These are phyloP conservation scores for Psix sp. DNA, from an alignment of 1,140 invertebrate genomes.

Conservation along the genomic window DNA sequence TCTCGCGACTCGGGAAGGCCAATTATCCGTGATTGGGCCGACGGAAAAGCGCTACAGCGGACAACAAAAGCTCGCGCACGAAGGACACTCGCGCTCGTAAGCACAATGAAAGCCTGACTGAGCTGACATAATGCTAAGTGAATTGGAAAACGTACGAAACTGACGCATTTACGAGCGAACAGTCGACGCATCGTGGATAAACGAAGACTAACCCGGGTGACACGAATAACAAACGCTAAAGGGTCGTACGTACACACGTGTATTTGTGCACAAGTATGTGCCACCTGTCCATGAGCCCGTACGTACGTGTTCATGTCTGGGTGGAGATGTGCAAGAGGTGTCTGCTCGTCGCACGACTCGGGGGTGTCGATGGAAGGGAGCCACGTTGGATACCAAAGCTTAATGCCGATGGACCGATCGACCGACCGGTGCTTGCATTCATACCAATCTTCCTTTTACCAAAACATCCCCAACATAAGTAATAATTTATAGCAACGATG, in stretches of 20 bases:
- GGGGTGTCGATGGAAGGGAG: conserved; percentile 36
- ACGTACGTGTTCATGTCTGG: conserved; percentile 6
- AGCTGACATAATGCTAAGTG: conserved; percentile 9
- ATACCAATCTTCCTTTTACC: conserved; percentile 11
- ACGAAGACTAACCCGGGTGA: conserved; percentile 57
- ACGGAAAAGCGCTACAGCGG: background rate
- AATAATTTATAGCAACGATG: no score
- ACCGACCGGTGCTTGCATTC: conserved; percentile 36
- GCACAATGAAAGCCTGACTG: conserved; percentile 4
- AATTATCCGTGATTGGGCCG: background rate
- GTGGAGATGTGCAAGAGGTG: conserved; percentile 37
- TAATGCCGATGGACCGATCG: conserved; percentile 29
- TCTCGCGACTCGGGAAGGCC: background rate
- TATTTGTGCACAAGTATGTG: conserved; percentile 7
- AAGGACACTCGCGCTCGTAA: conserved; percentile 9
- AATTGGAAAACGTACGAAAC: conserved; percentile 64
- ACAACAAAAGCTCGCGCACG: conserved; percentile 4
- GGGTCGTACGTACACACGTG: conserved; percentile 51
- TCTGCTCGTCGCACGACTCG: conserved; percentile 30
- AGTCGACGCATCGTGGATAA: conserved; percentile 68
- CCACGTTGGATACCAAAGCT: conserved; percentile 29
- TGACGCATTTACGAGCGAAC: conserved; percentile 68
- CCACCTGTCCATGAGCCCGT: background rate
- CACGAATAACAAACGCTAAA: conserved; percentile 55
- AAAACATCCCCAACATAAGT: background rate